Percentiles rank a stretch among this genome's conserved stretches.
phyloP scores from a whole-genome alignment of 2,888 invertebrate genomes.

The Catocala nupta region DNA sequence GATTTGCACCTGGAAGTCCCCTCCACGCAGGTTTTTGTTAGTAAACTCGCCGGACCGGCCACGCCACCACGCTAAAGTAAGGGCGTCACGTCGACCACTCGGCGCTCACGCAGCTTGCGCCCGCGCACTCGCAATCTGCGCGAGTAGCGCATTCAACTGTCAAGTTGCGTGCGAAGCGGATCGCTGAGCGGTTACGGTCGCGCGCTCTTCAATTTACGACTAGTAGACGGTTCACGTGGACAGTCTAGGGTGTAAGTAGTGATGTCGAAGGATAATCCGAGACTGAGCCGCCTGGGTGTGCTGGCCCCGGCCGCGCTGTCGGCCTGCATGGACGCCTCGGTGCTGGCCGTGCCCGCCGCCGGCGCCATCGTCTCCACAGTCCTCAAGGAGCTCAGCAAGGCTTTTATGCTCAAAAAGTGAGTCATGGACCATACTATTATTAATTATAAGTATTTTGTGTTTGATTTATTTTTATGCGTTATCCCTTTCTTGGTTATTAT shows the following conservation, averaged over 20 bases:
- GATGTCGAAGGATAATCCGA: slow-evolving; percentile 75
- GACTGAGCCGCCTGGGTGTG: slow-evolving; percentile 78
- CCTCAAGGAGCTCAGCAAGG: slow-evolving; percentile 82
- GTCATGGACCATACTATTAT: slow-evolving; percentile 36
- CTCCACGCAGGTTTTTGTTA: slow-evolving; percentile 28
- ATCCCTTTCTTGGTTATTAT: too few relatives aligned
- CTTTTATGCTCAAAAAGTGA: slow-evolving; percentile 84
- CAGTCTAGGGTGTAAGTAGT: slow-evolving; percentile 48
- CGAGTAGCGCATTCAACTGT: slow-evolving; percentile 67
- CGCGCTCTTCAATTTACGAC: slow-evolving; percentile 56
- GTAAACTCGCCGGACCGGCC: slow-evolving; percentile 39
- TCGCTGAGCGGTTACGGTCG: slow-evolving; percentile 81
- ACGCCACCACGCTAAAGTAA: slow-evolving; percentile 19
- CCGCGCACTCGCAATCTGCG: slow-evolving; percentile 8
- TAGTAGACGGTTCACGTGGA: slow-evolving; percentile 37
- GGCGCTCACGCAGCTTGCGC: slow-evolving; percentile 35
- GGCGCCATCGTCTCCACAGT: slow-evolving; percentile 83
- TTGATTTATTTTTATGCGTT: too few relatives aligned
- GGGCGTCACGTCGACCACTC: slow-evolving; percentile 28
- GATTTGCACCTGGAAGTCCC: slow-evolving; percentile 17
- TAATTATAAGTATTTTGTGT: too few relatives aligned
- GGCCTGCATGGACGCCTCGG: slow-evolving; percentile 82
- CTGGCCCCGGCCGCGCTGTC: slow-evolving; percentile 81
- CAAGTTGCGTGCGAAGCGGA: slow-evolving; percentile 80
- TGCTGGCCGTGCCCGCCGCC: slow-evolving; percentile 81